These are phyloP conservation scores for Ceratosolen fusciceps DNA, from an alignment of 1,140 invertebrate species.

Conservation along the genomic window DNA sequence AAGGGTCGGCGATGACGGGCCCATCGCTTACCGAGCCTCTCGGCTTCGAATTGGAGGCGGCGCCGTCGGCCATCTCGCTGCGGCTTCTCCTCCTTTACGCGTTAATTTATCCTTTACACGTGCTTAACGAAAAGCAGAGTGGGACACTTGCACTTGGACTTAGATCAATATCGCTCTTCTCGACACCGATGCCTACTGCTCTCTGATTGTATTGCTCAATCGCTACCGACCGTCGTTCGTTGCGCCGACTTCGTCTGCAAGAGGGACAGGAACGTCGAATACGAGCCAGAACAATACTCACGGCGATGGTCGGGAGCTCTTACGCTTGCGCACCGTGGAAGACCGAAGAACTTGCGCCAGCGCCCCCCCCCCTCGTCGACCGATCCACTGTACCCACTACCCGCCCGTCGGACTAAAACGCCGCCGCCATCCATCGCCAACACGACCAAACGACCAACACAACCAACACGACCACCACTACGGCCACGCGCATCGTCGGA, in stretches of 20 bases:
- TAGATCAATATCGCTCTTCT: neutral
- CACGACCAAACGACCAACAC: too few relatives aligned
- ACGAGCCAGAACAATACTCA: neutral
- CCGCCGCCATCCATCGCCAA: too few relatives aligned
- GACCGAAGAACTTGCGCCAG: too few relatives aligned
- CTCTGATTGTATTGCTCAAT: neutral
- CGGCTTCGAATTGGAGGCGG: conserved; percentile 20
- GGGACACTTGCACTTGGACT: neutral
- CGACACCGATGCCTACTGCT: neutral
- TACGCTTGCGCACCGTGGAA: conserved; percentile 12
- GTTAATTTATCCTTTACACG: neutral
- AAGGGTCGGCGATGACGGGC: conserved; percentile 33
- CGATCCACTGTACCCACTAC: too few relatives aligned
- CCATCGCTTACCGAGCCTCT: conserved; percentile 26
- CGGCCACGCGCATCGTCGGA: too few relatives aligned
- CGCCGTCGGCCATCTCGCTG: conserved; percentile 38
- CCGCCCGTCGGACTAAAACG: too few relatives aligned
- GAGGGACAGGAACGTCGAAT: neutral
- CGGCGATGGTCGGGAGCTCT: neutral
- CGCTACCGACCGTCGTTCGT: neutral
- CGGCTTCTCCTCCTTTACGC: neutral
- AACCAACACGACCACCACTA: too few relatives aligned
- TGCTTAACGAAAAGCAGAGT: neutral
- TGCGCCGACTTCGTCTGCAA: neutral
- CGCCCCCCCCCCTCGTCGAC: too few relatives aligned